A percentile compares a stretch with the other conserved stretches of the same genome.
phyloP scores from a whole-genome alignment of 2,888 invertebrate genomes.

The Cyrtodaria siliqua region DNA sequence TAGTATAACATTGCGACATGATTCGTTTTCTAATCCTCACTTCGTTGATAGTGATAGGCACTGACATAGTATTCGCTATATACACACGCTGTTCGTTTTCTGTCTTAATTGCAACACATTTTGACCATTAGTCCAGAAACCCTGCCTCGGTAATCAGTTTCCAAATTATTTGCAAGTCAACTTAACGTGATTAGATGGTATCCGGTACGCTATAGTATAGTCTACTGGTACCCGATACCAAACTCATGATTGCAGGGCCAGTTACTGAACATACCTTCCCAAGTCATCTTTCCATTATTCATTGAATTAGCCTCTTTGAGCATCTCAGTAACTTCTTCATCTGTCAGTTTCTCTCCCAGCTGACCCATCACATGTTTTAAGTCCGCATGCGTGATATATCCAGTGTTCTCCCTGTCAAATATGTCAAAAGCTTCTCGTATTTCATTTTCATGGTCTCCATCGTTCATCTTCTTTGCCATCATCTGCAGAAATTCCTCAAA shows the following conservation, averaged over 20 bases:
- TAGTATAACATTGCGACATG: too few species aligned
- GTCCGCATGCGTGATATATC: conserved; percentile 51
- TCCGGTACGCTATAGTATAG: too few species aligned
- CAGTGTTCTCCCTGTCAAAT: conserved; percentile 53
- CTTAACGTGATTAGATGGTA: too few species aligned
- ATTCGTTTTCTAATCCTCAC: too few species aligned
- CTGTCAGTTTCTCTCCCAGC: conserved; percentile 60
- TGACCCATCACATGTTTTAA: conserved; percentile 56
- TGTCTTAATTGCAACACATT: too few species aligned
- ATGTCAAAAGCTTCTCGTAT: conserved; percentile 60
- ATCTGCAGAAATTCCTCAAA: conserved; percentile 57
- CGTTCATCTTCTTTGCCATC: conserved; percentile 58
- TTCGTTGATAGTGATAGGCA: too few species aligned
- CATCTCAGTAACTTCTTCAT: conserved; percentile 63
- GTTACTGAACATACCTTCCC: conserved; percentile 40
- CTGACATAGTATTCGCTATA: too few species aligned
- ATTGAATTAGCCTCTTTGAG: conserved; percentile 50
- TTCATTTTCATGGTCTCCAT: conserved; percentile 48
- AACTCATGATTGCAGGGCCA: background rate
- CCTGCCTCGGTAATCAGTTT: too few species aligned
- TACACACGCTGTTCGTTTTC: too few species aligned
- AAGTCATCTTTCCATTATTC: conserved; percentile 41
- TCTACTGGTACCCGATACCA: too few species aligned
- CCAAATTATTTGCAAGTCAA: too few species aligned
- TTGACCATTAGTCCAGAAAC: too few species aligned